phyloP scores from a whole-genome alignment of 2,113 vertebrate species.

The Oryzias woworae region DNA sequence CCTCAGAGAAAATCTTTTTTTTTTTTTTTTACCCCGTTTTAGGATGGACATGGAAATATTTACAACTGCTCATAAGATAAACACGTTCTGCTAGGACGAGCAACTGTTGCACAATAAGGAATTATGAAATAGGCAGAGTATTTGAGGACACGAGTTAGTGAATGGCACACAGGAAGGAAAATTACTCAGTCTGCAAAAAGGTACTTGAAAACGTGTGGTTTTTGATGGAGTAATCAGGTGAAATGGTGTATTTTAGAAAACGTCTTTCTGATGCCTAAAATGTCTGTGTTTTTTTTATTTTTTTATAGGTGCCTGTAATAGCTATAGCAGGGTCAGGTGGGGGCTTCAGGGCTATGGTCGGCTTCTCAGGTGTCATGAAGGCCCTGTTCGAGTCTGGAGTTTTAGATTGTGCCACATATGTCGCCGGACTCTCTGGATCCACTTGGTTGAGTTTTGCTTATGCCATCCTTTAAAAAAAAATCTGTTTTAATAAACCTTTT shows the following conservation, averaged over 20 bases:
- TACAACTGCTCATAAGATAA: too few relatives aligned
- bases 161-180: constrained; percentile 15
- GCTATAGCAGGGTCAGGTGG: constrained; percentile 93
- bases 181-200: constrained; percentile 35
- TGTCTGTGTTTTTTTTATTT: constrained; percentile 10
- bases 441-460: constrained; percentile 83
- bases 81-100: too few relatives aligned
- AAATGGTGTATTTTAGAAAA: constrained; percentile 13
- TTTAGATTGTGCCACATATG: constrained; percentile 91
- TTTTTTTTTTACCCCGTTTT: background rate
- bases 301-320: constrained; percentile 89
- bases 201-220: background rate
- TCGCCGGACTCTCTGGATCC: constrained; percentile 95
- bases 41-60: too few relatives aligned
- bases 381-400: constrained; percentile 92
- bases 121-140: constrained; percentile 37
- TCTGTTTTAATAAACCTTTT: background rate
- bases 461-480: background rate
- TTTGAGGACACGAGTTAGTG: constrained; percentile 1
- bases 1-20: background rate
- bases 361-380: constrained; percentile 96
- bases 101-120: constrained; percentile 2
- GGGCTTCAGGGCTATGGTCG: constrained; percentile 95
- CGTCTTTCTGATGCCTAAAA: background rate
- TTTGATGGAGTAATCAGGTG: background rate